These are phyloP conservation scores for Macrosiphum euphorbiae DNA, from an alignment of 2,888 invertebrate genomes.

Conservation along the genomic window DNA sequence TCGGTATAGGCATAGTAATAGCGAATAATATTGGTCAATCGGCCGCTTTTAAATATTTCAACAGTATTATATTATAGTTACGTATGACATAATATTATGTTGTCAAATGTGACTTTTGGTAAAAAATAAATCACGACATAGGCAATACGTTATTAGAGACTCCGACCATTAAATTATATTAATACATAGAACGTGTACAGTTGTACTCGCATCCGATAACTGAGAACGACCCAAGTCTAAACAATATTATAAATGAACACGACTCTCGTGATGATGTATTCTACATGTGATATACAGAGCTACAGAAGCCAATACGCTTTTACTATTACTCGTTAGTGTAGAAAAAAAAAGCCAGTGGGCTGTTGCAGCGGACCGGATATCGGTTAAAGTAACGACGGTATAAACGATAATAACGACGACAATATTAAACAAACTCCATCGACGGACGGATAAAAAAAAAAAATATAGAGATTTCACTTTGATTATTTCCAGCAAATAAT, in stretches of 20 bases:
- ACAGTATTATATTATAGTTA: neutral
- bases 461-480: constrained; percentile 33
- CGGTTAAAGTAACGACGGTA: neutral
- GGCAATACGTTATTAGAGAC: neutral
- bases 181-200: neutral
- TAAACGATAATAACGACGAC: constrained; percentile 41
- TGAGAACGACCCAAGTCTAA: neutral
- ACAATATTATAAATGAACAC: neutral
- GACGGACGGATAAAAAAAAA: neutral
- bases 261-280: neutral
- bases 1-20: neutral
- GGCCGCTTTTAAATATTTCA: neutral
- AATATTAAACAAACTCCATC: neutral
- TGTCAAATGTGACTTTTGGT: neutral
- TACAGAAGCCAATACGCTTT: neutral
- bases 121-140: neutral
- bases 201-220: too few relatives aligned
- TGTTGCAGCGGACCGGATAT: constrained; percentile 37
- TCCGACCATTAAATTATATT: neutral
- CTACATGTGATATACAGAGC: neutral
- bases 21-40: neutral
- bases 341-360: neutral
- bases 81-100: too few relatives aligned
- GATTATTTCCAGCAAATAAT: constrained; percentile 36
- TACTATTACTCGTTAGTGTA: neutral